These are phyloP conservation scores for Nesidiocoris tenuis DNA, from an alignment of 2,888 invertebrate species.

Conservation along the genomic window DNA sequence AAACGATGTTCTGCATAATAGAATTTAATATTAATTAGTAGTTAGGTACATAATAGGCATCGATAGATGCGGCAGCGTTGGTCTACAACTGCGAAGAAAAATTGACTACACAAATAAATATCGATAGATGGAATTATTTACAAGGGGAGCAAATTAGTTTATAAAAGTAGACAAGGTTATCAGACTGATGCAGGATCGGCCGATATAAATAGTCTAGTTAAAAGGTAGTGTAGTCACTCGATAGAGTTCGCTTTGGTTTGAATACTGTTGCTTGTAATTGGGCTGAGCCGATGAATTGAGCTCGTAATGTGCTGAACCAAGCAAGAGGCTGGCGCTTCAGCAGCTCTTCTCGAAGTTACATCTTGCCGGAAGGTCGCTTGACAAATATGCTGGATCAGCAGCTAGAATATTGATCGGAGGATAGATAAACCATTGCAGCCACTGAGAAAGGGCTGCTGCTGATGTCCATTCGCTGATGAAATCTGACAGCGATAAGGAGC, in stretches of 20 bases:
- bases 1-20: neutral
- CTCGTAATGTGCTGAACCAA: too few species aligned
- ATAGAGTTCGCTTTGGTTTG: constrained; percentile 43
- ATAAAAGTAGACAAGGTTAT: constrained; percentile 33
- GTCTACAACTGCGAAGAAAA: neutral
- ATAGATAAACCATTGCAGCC: too few species aligned
- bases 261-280: constrained; percentile 40
- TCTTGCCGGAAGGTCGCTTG: too few species aligned
- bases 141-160: constrained; percentile 15
- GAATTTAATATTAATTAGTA: neutral
- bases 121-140: neutral
- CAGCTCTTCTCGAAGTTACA: too few species aligned
- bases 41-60: neutral
- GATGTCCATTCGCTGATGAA: too few species aligned
- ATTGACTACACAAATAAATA: neutral
- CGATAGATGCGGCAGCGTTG: neutral
- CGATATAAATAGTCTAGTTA: neutral
- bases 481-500: too few species aligned
- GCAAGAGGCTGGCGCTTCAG: too few species aligned
- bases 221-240: neutral
- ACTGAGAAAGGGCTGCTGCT: too few species aligned
- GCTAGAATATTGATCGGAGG: too few species aligned
- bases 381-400: too few species aligned
- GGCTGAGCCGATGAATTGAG: too few species aligned
- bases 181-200: neutral